A percentile compares a stretch with the other conserved stretches of the same genome.
phyloP scores from a whole-genome alignment of 1,140 invertebrate genomes.

The Orchestia grillus region DNA sequence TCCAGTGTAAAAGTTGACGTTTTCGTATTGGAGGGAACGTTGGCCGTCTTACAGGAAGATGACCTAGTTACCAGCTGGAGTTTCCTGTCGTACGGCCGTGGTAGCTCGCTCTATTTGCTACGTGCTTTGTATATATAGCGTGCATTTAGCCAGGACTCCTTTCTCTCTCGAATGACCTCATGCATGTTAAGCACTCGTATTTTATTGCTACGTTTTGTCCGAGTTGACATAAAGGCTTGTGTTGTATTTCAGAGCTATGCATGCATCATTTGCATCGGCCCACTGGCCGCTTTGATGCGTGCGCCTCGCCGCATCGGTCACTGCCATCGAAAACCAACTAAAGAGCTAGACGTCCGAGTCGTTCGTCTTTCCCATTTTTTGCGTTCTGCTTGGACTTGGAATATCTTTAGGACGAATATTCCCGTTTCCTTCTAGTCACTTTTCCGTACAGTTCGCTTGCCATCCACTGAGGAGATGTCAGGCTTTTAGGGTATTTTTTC shows the following conservation, averaged over 20 bases:
- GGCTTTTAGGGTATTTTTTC: background rate
- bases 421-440: background rate
- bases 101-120: slow-evolving; percentile 18
- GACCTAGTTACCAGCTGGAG: background rate
- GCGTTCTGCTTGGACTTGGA: slow-evolving; percentile 21
- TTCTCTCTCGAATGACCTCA: slow-evolving; percentile 50
- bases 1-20: background rate
- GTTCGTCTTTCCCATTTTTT: slow-evolving; percentile 12
- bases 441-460: background rate
- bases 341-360: slow-evolving; percentile 39
- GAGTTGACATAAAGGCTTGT: slow-evolving; percentile 40
- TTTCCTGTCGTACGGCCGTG: background rate
- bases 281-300: slow-evolving; percentile 24
- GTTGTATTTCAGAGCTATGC: slow-evolving; percentile 42
- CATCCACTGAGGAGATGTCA: background rate
- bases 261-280: slow-evolving; percentile 55
- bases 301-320: slow-evolving; percentile 48
- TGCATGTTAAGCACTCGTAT: slow-evolving; percentile 52
- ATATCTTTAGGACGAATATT: slow-evolving; percentile 47
- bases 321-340: slow-evolving; percentile 56
- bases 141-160: slow-evolving; percentile 30
- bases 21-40: background rate
- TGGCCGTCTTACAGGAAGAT: background rate
- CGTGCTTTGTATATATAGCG: slow-evolving; percentile 45
- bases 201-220: slow-evolving; percentile 54